These are phyloP conservation scores for Noctilio leporinus DNA, from an alignment of 2,113 vertebrate species.

Conservation along the genomic window DNA sequence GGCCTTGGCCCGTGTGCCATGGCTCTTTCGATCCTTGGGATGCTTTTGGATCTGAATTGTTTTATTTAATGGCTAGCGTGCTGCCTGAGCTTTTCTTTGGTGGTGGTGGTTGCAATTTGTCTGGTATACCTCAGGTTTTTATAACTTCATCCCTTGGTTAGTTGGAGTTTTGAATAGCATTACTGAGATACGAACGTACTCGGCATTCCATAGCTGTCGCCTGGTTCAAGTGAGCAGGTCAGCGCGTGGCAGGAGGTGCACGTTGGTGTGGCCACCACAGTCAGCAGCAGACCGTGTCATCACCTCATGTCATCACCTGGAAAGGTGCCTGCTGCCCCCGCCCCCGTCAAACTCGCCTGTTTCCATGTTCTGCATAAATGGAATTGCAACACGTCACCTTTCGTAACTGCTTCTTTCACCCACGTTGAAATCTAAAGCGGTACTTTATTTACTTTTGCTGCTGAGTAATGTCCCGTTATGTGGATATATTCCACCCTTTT, in stretches of 20 bases:
- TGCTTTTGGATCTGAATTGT: neutral
- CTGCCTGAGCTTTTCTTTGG: neutral
- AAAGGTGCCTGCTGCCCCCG: too few relatives aligned
- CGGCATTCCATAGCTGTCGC: neutral
- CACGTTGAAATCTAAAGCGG: neutral
- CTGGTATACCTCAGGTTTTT: neutral
- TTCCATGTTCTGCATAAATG: neutral
- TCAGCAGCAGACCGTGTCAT: neutral
- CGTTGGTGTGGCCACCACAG: neutral
- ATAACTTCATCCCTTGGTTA: neutral
- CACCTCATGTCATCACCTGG: too few relatives aligned
- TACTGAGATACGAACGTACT: neutral
- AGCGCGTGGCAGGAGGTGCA: neutral
- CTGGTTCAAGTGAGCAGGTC: neutral
- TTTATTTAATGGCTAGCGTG: neutral
- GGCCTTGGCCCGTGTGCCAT: neutral
- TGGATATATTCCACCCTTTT: too few relatives aligned
- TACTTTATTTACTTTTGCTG: neutral
- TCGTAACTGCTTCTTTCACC: neutral
- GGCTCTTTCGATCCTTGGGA: neutral
- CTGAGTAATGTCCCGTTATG: neutral
- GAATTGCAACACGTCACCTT: neutral
- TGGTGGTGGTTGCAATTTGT: neutral
- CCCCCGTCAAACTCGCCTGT: neutral
- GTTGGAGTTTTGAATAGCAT: neutral